These are phyloP conservation scores for Hyposoter dolosus DNA, from an alignment of 2,888 invertebrate species.

Conservation along the genomic window DNA sequence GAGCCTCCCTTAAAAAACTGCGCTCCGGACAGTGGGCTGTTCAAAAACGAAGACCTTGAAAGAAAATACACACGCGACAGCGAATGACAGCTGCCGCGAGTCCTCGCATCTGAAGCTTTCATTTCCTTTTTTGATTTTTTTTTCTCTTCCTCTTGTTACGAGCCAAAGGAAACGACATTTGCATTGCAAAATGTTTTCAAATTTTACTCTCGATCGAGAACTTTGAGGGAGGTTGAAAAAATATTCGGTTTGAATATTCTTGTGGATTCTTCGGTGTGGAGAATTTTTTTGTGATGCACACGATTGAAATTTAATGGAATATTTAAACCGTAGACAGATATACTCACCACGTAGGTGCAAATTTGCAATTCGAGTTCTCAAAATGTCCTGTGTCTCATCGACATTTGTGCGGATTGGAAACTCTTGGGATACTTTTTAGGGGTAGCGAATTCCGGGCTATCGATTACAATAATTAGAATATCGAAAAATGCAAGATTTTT, in stretches of 20 bases:
- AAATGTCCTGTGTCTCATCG: too few relatives aligned
- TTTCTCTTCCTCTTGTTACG: slow-evolving; percentile 16
- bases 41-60: slow-evolving; percentile 25
- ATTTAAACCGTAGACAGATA: too few relatives aligned
- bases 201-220: neutral
- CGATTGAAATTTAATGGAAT: too few relatives aligned
- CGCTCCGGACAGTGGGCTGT: neutral
- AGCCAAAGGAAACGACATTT: neutral
- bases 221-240: neutral
- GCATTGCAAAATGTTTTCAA: neutral
- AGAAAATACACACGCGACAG: slow-evolving; percentile 28
- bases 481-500: too few relatives aligned
- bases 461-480: too few relatives aligned
- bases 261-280: too few relatives aligned
- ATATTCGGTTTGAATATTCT: neutral
- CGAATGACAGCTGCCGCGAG: slow-evolving; percentile 55
- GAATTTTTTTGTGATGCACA: too few relatives aligned
- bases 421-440: too few relatives aligned
- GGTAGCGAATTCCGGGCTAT: too few relatives aligned
- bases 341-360: too few relatives aligned
- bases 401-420: too few relatives aligned
- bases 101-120: slow-evolving; percentile 3
- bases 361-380: too few relatives aligned
- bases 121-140: slow-evolving; percentile 25
- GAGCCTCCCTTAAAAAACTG: slow-evolving; percentile 18